Conservation (phyloP, 2,797 vertebrate species). For the Galago senegalensis region DNA sequence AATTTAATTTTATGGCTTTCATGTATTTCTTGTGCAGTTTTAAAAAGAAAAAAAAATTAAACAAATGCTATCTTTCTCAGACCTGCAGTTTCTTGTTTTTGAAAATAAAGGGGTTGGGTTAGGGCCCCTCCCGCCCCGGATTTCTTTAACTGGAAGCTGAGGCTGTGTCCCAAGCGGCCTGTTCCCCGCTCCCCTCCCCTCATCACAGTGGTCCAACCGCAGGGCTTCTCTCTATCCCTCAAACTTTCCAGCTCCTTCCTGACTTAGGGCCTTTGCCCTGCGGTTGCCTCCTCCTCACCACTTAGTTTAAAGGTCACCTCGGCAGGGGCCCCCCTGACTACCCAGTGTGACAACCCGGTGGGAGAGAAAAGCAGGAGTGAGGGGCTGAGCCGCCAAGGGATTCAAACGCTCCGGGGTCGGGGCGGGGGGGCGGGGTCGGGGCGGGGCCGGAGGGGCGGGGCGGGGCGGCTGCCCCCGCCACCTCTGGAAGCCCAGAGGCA, state of each 20-base stretch:
- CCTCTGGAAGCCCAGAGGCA: fast-evolving
- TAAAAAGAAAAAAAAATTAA: neutral
- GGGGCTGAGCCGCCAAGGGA: neutral
- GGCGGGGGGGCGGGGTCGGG: too few relatives aligned
- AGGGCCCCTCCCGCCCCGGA: neutral
- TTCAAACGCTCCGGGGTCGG: neutral
- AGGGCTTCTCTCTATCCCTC: neutral
- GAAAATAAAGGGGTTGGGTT: neutral
- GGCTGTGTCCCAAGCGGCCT: too few relatives aligned
- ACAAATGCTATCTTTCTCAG: neutral
- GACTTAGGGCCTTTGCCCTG: neutral
- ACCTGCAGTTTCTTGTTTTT: neutral
- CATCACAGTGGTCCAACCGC: neutral
- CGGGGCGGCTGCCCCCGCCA: neutral
- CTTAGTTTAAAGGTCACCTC: neutral
- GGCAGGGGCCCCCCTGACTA: neutral
- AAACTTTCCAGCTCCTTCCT: neutral
- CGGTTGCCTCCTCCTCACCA: neutral
- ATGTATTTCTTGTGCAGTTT: neutral
- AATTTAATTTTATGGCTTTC: neutral
- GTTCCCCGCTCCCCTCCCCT: neutral
- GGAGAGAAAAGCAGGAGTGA: neutral
- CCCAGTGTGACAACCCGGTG: neutral
- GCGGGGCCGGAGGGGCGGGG: neutral
- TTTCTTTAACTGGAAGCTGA: neutral